These are phyloP conservation scores for Diabrotica balteata DNA, from an alignment of 2,888 invertebrate genomes.

Conservation along the genomic window DNA sequence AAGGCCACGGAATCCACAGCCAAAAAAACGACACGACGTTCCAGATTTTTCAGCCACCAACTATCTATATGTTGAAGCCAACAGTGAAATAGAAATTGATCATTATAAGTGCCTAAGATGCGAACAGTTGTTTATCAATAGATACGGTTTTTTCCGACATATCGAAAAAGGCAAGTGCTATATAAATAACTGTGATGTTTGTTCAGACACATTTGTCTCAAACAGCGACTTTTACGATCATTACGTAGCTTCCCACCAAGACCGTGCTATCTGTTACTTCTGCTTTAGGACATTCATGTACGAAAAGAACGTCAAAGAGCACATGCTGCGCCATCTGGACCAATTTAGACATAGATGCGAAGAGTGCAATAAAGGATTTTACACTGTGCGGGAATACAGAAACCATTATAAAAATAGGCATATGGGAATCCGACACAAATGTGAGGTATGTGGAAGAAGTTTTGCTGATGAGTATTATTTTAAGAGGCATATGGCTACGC, in stretches of 20 bases:
- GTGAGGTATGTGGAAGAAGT: conserved; percentile 56
- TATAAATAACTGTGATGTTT: conserved; percentile 58
- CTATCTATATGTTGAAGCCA: conserved; percentile 52
- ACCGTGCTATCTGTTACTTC: conserved; percentile 58
- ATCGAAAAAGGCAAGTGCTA: conserved; percentile 60
- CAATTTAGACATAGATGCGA: conserved; percentile 59
- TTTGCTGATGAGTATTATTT: conserved; percentile 60
- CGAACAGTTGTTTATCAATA: conserved; percentile 58
- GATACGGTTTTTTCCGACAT: conserved; percentile 57
- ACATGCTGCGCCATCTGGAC: conserved; percentile 58
- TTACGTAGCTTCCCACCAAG: conserved; percentile 54
- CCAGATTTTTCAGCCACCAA: conserved; percentile 57
- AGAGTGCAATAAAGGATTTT: conserved; percentile 59
- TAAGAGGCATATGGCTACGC: conserved; percentile 57
- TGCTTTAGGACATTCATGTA: conserved; percentile 60
- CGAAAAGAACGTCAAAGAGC: conserved; percentile 59
- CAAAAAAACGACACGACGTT: conserved; percentile 53
- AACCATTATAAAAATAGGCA: conserved; percentile 60
- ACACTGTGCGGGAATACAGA: conserved; percentile 58
- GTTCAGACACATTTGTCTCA: conserved; percentile 52
- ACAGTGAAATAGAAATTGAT: conserved; percentile 53
- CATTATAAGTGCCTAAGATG: conserved; percentile 58
- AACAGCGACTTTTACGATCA: conserved; percentile 57
- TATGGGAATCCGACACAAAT: conserved; percentile 59
- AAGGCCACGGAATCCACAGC: conserved; percentile 45